Evolutionary conservation across 1,140 invertebrate species (phyloP).

Genomic region (Nylanderia fulva): DNA sequence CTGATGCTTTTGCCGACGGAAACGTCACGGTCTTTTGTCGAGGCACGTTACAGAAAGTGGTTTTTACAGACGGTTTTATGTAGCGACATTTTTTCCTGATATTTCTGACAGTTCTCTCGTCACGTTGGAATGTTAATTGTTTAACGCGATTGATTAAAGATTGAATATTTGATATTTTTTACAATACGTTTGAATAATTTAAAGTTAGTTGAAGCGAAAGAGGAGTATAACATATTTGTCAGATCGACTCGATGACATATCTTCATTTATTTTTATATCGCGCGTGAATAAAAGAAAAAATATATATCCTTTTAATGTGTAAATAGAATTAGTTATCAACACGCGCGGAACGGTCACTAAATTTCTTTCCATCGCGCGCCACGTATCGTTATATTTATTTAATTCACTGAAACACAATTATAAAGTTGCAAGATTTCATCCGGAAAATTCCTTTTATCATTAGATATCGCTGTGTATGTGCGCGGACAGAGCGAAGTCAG

Average conservation of each 20-base stretch:
- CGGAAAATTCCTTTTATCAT: conserved; percentile 11
- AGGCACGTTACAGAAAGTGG: conserved; percentile 5
- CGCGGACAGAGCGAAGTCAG: conserved; percentile 26
- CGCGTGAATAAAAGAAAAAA: neutral
- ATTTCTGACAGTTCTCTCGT: neutral
- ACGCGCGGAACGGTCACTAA: neutral
- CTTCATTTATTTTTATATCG: neutral
- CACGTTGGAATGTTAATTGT: too few relatives aligned
- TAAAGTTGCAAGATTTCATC: conserved; percentile 11
- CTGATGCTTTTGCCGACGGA: conserved; percentile 1
- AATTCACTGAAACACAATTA: conserved; percentile 43
- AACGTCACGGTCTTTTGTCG: conserved; percentile 3
- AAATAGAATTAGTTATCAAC: neutral
- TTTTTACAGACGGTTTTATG: conserved; percentile 9
- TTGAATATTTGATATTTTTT: neutral
- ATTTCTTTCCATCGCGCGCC: conserved; percentile 17
- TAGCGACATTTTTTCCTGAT: neutral
- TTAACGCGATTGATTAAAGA: neutral
- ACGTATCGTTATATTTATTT: neutral
- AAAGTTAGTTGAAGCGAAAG: neutral
- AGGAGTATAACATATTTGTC: neutral
- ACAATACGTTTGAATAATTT: neutral
- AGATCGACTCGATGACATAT: neutral
- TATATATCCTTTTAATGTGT: neutral
- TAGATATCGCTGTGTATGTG: conserved; percentile 21